Evolutionary conservation across 2,113 vertebrate genomes (phyloP).

Genomic region (Cyprinodon tularosa): DNA sequence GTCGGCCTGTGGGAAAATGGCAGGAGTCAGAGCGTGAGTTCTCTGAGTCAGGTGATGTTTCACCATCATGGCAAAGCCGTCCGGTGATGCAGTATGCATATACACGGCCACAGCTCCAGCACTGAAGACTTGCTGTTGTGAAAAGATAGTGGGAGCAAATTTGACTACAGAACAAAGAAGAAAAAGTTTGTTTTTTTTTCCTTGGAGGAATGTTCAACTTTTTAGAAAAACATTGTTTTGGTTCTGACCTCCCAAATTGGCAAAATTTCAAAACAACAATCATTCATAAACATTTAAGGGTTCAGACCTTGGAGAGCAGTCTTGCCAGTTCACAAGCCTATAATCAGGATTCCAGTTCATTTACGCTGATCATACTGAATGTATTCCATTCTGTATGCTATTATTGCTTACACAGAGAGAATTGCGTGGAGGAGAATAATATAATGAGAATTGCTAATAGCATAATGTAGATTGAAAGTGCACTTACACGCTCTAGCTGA

Average conservation of each 20-base stretch:
- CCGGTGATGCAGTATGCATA: slow-evolving; percentile 22
- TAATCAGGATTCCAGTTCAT: slow-evolving; percentile 30
- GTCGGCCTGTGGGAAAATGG: slow-evolving; percentile 42
- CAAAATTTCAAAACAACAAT: not conserved
- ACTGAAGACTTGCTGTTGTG: not conserved
- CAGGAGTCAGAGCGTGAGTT: slow-evolving; percentile 35
- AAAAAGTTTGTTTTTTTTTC: not conserved
- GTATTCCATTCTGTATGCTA: slow-evolving; percentile 9
- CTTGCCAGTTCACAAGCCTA: not conserved
- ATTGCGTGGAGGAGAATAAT: slow-evolving; percentile 32
- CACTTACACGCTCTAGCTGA: slow-evolving; percentile 41
- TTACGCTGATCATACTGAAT: slow-evolving; percentile 35
- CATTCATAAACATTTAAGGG: not conserved
- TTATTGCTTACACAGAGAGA: slow-evolving; percentile 37
- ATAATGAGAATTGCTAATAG: slow-evolving; percentile 57
- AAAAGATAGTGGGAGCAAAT: no score
- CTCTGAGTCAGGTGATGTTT: slow-evolving; percentile 49
- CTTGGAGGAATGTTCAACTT: not conserved
- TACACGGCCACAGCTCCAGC: no score
- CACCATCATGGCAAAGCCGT: slow-evolving; percentile 32
- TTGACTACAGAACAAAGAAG: not conserved
- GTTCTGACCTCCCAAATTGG: not conserved
- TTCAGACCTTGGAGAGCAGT: not conserved
- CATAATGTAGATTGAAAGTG: slow-evolving; percentile 49
- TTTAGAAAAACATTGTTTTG: not conserved